Evolutionary conservation across 2,113 vertebrate genomes (phyloP), one percentile per base, ranked within the genome.

Genomic region (Gallinago undulata): DNA sequence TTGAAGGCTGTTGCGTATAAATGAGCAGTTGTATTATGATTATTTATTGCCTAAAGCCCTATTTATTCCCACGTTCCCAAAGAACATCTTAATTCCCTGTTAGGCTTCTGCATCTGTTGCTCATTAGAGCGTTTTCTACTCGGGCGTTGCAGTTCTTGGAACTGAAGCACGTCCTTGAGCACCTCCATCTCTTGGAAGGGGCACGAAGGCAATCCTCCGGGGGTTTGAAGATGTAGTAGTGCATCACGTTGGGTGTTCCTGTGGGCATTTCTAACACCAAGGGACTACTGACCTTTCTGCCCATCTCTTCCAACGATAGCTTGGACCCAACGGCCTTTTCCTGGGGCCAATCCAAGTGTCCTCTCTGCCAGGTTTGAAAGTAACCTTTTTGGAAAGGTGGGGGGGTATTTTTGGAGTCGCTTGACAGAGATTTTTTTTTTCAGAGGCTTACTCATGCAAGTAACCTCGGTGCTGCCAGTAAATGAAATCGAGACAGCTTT

Each of bases 61-160:
- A 47, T 92, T 95, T 87, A 67, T 87, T 91, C 60, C 35, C 66
- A 19, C 0, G 3, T 81, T 94, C 35, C 39, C 73, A 62, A 87
- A 75, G 81, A 94, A 72, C 35, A 51, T 78, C 60, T 48, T 86
- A 55, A 91, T 92, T 89, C 93, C 74, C 70, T 75, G 48, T 75
- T 81, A 60, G 0, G 5, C 28, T 89, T 87, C 60, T 92, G 55
- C 77, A 89, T 92, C 86, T 23, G 4, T 91, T 89, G 66, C 41
- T 91, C 56, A 72, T 89, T 94, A 78, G 15, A 74, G 24, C 75
- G 73, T 86, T 94, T 95, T 89, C 68, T 84, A 81, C 56, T 84
- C 28, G 89, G 57, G 83, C 53, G 47, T 67, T 89, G 83, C 2
- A 4, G 31, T 77, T 92, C 39, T 95, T 69, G 62, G 73, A 76